Percentiles rank a stretch among this genome's conserved stretches.
phyloP scores from a whole-genome alignment of 1,140 invertebrate genomes.

The Fopius arisanus region DNA sequence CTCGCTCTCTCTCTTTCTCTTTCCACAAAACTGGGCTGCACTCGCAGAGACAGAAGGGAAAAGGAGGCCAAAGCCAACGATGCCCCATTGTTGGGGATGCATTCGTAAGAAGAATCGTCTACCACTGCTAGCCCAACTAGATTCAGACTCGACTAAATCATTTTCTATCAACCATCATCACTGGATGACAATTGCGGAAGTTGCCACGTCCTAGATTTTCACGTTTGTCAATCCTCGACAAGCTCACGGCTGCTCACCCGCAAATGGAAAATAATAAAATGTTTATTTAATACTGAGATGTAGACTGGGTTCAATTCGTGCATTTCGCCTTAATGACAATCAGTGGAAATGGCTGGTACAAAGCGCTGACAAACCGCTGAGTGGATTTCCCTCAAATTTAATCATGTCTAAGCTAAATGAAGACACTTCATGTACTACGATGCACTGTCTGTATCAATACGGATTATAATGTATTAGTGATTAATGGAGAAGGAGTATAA shows the following conservation, averaged over 20 bases:
- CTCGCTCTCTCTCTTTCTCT: slow-evolving; percentile 20
- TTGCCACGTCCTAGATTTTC: background rate
- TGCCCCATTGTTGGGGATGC: slow-evolving; percentile 16
- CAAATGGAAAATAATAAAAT: too few relatives aligned
- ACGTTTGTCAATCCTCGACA: too few relatives aligned
- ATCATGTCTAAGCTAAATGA: too few relatives aligned
- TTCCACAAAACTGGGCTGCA: slow-evolving; percentile 4
- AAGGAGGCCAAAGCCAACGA: slow-evolving; percentile 16
- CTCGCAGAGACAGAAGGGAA: background rate
- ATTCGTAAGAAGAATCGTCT: background rate
- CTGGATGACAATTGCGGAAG: background rate
- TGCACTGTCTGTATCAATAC: too few relatives aligned
- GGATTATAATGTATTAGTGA: background rate
- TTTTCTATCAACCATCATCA: background rate
- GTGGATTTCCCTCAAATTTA: too few relatives aligned
- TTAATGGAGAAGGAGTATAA: background rate
- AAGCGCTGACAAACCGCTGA: too few relatives aligned
- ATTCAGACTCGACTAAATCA: background rate
- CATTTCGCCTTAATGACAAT: too few relatives aligned
- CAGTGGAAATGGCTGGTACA: too few relatives aligned
- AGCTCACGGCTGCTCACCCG: too few relatives aligned
- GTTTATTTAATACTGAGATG: too few relatives aligned
- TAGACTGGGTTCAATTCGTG: too few relatives aligned
- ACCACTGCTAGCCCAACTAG: background rate
- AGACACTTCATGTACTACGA: background rate